A percentile compares a stretch with the other conserved stretches of the same genome.
Conservation (phyloP, 2,888 invertebrate species). For the Metopia argyrocephala region DNA sequence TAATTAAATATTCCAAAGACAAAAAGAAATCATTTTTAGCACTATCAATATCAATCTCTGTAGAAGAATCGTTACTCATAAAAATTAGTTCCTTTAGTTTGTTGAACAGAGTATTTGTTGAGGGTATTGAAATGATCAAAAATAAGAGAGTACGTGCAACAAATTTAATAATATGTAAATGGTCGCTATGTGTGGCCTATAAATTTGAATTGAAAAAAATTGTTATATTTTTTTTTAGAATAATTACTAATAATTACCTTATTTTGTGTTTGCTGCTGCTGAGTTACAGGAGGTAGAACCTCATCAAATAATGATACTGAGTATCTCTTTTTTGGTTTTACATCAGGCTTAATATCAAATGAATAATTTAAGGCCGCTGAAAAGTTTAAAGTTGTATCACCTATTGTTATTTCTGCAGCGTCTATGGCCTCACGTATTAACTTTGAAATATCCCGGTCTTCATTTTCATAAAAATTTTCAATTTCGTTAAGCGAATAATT, state of each 20-base stretch:
- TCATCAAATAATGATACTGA: constrained; percentile 77
- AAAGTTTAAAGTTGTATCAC: constrained; percentile 70
- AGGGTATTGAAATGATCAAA: constrained; percentile 69
- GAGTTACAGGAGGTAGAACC: constrained; percentile 70
- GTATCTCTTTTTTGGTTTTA: constrained; percentile 68
- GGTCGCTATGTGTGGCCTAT: constrained; percentile 67
- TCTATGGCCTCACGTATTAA: constrained; percentile 71
- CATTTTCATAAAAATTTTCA: constrained; percentile 67
- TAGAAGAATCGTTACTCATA: constrained; percentile 59
- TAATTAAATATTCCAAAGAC: constrained; percentile 74
- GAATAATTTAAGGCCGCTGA: constrained; percentile 68
- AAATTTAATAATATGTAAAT: constrained; percentile 72
- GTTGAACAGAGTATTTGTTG: constrained; percentile 67
- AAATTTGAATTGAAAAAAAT: not conserved
- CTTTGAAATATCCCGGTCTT: constrained; percentile 70
- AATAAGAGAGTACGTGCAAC: constrained; percentile 73
- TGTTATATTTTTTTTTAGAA: not conserved
- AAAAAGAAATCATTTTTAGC: constrained; percentile 72
- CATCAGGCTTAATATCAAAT: constrained; percentile 67
- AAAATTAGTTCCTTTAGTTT: constrained; percentile 66
- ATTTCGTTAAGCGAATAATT: constrained; percentile 71
- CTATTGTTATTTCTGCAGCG: constrained; percentile 66
- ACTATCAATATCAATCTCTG: constrained; percentile 66
- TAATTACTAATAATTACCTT: constrained; percentile 65
- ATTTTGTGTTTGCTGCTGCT: constrained; percentile 66